Conservation (phyloP, 2,113 vertebrate genomes). For the Cephalopterus ornatus region DNA sequence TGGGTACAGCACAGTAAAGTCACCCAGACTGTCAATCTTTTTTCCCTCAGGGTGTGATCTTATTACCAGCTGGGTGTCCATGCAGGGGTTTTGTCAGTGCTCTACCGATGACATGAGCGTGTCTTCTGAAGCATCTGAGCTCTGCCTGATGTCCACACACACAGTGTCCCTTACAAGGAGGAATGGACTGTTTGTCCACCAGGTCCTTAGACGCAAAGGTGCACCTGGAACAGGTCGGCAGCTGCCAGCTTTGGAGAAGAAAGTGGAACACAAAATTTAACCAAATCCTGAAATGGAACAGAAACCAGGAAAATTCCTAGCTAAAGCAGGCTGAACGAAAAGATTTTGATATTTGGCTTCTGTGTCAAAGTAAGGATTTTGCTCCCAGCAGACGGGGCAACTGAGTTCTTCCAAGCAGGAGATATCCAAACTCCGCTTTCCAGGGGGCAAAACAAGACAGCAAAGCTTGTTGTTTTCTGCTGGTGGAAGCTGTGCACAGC, state of each 20-base stretch:
- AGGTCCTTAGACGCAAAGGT: background rate
- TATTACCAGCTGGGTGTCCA: constrained; percentile 29
- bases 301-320: fast-evolving
- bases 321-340: background rate
- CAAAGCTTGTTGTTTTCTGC: background rate
- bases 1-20: constrained; percentile 1
- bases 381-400: background rate
- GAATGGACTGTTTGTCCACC: background rate
- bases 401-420: background rate
- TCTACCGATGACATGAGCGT: background rate
- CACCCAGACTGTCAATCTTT: background rate
- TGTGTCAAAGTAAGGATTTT: background rate
- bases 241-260: background rate
- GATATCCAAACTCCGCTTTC: background rate
- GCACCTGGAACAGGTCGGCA: background rate
- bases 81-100: background rate
- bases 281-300: background rate
- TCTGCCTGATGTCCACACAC: background rate
- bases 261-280: background rate
- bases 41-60: background rate
- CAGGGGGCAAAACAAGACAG: background rate
- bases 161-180: background rate
- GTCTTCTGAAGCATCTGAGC: background rate
- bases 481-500: background rate
- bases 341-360: background rate